Base-by-base conservation (phyloP, 2,113 vertebrate species). In the Nycticryphes semicollaris region DNA sequence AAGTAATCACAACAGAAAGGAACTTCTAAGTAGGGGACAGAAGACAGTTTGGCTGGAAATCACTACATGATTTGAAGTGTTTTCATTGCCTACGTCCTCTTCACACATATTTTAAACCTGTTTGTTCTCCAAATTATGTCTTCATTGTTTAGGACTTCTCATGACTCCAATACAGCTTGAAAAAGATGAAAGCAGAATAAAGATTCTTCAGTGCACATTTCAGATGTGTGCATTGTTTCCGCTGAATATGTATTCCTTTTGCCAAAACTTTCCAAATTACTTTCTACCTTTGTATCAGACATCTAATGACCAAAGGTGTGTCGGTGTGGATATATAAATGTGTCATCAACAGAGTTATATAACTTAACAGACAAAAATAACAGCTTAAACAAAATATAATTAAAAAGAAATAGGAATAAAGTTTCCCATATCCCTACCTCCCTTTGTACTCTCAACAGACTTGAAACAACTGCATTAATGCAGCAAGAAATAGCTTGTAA, bases 401-500 rank as follows among this genome's bases (percentile, higher is more conserved):
- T 48, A 80, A 84, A 95, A 96, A 95, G 84, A 63, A 95, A 30
- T 51, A 54, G 39, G 87, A 91, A 91, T 94, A 69, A 87, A 89
- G 89, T 76, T 96, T 96, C 82, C 57, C 82, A 13, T 72, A 84
- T 79, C 76, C 81, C 50, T 41, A 45, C 70, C 33, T 51, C 35
- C 28, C 81, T 81, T 94, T 87, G 75, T 89, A 84, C 41, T 82
- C 78, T 51, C 66, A 72, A 45, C 68, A 94, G 82, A 94, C 96
- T 96, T 96, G 94, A 97, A 97, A 97, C 95, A 97, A 98, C 97
- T 96, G 93, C 97, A 97, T 98, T 96, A 98, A 93, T 95, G 94
- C 97, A 97, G 94, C 98, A 98, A 98, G 98, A 97, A 98, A 98
- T 95, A 97, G 97, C 98, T 98, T 98, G 97, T 98, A 98, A 98